Conservation (phyloP, 2,113 vertebrate genomes). For the Electrona antarctica region DNA sequence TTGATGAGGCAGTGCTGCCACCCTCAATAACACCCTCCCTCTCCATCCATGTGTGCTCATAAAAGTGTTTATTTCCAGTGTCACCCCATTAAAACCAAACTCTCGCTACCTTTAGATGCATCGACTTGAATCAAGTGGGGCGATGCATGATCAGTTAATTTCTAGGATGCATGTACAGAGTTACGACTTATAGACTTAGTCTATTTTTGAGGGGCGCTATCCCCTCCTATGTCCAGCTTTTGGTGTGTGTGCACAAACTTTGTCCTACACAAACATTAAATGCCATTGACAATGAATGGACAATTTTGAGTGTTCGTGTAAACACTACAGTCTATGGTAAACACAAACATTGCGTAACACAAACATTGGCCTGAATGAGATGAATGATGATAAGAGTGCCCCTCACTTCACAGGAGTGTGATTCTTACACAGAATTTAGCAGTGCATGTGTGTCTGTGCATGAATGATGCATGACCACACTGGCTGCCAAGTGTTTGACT, state of each 20-base stretch:
- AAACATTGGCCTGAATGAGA: too few relatives aligned
- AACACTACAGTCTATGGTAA: too few relatives aligned
- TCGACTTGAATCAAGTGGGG: background rate
- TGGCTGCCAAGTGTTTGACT: constrained; percentile 39
- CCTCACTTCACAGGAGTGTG: too few relatives aligned
- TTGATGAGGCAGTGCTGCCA: constrained; percentile 12
- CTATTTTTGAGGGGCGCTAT: too few relatives aligned
- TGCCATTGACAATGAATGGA: too few relatives aligned
- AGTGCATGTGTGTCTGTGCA: constrained; percentile 5
- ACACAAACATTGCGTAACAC: too few relatives aligned
- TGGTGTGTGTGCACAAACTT: too few relatives aligned
- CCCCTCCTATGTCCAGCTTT: too few relatives aligned
- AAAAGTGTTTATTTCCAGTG: constrained; percentile 23
- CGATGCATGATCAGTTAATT: background rate
- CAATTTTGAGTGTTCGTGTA: constrained; percentile 30
- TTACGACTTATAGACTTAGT: too few relatives aligned
- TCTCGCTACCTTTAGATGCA: background rate
- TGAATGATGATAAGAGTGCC: too few relatives aligned
- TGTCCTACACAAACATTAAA: too few relatives aligned
- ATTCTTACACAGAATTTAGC: background rate
- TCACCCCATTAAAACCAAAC: constrained; percentile 16
- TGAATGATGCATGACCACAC: constrained; percentile 23
- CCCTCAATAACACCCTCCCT: constrained; percentile 27
- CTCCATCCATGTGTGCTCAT: constrained; percentile 32
- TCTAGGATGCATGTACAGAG: too few relatives aligned